Evolutionary conservation across 2,888 invertebrate genomes (phyloP).

Genomic region (Neocrepidodera transversa): DNA sequence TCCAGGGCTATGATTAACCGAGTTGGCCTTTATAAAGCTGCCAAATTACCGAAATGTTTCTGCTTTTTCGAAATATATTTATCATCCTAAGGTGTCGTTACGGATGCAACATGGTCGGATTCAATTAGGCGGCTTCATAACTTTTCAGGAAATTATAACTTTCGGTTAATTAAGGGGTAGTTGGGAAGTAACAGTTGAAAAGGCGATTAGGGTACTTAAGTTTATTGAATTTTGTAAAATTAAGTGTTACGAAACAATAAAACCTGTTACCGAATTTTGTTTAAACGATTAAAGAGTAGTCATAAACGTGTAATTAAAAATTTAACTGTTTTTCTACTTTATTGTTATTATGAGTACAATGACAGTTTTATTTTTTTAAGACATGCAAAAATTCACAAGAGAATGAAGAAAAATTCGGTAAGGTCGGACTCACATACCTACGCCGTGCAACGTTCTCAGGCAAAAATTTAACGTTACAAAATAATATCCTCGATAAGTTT

Average conservation of each 20-base stretch:
- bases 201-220: constrained; percentile 27
- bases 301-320: no score
- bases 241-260: constrained; percentile 3
- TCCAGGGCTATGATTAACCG: constrained; percentile 50
- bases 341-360: no score
- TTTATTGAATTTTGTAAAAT: constrained; percentile 35
- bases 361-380: no score
- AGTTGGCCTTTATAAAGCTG: constrained; percentile 45
- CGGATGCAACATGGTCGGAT: constrained; percentile 43
- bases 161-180: constrained; percentile 26
- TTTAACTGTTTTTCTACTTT: no score
- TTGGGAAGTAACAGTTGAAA: constrained; percentile 25
- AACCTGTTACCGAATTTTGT: no score
- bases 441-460: no score
- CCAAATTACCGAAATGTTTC: constrained; percentile 43
- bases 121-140: constrained; percentile 34
- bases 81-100: constrained; percentile 36
- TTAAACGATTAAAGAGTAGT: no score
- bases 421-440: no score
- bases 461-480: no score
- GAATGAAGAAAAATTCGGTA: no score
- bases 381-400: no score
- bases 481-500: no score
- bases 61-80: constrained; percentile 38
- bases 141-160: constrained; percentile 24